These are phyloP conservation scores for Megaceryle alcyon DNA, from an alignment of 2,797 vertebrate species.

Conservation along the genomic window DNA sequence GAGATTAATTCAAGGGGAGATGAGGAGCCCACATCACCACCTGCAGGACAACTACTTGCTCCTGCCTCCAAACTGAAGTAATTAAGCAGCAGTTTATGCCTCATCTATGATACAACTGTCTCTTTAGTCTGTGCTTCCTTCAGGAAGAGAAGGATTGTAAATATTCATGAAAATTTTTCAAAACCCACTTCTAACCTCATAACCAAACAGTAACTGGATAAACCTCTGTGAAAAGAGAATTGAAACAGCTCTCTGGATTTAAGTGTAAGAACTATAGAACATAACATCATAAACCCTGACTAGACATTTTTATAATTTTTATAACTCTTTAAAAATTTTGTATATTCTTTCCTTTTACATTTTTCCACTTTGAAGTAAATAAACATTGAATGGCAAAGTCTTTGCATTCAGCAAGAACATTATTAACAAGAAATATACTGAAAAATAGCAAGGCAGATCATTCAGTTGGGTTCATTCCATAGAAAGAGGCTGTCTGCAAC, in stretches of 20 bases:
- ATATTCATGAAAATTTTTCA: constrained; percentile 56
- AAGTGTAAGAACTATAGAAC: not conserved
- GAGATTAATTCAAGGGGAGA: not conserved
- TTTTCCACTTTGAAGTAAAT: not conserved
- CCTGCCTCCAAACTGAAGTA: constrained; percentile 36
- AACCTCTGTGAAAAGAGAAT: not conserved
- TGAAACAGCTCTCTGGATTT: not conserved
- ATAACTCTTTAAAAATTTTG: not conserved
- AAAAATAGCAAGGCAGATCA: not conserved
- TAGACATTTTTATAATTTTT: not conserved
- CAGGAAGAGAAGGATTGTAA: constrained; percentile 68
- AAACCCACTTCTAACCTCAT: constrained; percentile 44
- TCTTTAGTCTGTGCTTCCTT: constrained; percentile 38
- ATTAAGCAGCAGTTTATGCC: constrained; percentile 40
- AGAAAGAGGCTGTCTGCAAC: not conserved
- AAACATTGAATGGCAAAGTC: not conserved
- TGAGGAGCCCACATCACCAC: not conserved
- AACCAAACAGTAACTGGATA: not conserved
- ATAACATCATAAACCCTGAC: not conserved
- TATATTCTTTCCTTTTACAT: not conserved
- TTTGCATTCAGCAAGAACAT: not conserved
- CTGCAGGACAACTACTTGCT: not conserved
- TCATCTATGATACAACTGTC: constrained; percentile 37
- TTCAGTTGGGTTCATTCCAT: not conserved
- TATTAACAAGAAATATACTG: not conserved